A percentile compares a stretch with the other conserved stretches of the same genome.
These are phyloP conservation scores for Chaetops frenatus DNA, from an alignment of 2,113 vertebrate genomes.

Conservation along the genomic window DNA sequence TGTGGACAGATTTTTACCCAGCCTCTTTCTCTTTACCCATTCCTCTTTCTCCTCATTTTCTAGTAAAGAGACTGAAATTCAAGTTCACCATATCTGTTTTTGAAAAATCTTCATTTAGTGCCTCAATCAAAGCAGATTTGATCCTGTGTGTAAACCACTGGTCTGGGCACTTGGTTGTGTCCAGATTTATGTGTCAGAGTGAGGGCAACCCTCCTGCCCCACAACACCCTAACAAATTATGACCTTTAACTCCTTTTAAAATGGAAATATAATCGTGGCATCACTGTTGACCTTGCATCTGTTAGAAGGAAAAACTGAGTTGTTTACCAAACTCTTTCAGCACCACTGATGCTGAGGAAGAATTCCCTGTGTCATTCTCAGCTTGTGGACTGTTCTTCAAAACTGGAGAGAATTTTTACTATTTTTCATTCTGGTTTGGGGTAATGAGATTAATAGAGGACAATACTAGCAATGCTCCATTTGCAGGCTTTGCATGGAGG, in stretches of 20 bases:
- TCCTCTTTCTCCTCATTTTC: not conserved
- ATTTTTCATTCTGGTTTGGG: not conserved
- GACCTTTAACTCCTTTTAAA: not conserved
- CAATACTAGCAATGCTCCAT: not conserved
- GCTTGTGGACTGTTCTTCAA: not conserved
- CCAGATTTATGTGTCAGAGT: not conserved
- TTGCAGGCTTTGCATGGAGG: not conserved
- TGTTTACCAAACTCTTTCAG: not conserved
- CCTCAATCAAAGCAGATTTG: not conserved
- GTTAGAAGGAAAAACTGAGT: not conserved
- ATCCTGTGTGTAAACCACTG: not conserved
- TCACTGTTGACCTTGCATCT: not conserved
- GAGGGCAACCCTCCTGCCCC: not conserved
- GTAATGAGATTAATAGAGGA: not conserved
- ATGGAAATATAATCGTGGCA: not conserved
- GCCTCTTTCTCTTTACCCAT: too few relatives aligned
- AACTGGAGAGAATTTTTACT: not conserved
- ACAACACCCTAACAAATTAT: not conserved
- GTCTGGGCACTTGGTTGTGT: not conserved
- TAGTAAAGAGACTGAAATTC: not conserved
- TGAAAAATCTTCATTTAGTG: not conserved
- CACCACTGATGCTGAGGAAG: not conserved
- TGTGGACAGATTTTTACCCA: not conserved
- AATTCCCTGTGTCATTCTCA: not conserved
- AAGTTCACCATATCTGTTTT: not conserved